phyloP scores from a whole-genome alignment of 2,888 invertebrate species.

The Chaetogeoica ovagalla region DNA sequence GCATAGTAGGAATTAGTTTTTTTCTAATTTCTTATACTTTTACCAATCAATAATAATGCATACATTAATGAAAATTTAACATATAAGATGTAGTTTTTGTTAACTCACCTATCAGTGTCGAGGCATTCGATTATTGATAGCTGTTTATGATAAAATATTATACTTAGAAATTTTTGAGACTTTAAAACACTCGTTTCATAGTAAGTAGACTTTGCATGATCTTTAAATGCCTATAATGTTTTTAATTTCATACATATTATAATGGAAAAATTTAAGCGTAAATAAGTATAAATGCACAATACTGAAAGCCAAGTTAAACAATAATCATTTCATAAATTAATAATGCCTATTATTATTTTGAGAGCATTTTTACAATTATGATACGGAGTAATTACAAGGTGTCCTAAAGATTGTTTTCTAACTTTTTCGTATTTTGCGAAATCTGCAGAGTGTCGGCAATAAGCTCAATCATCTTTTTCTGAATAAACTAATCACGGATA shows the following conservation, averaged over 20 bases:
- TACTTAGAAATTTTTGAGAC: constrained; percentile 1
- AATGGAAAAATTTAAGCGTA: background rate
- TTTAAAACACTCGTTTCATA: constrained; percentile 5
- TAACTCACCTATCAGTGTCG: constrained; percentile 12
- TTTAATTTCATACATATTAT: constrained; percentile 1
- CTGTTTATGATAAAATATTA: background rate
- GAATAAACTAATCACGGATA: constrained; percentile 2
- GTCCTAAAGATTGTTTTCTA: constrained; percentile 1
- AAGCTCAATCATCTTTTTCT: constrained; percentile 4
- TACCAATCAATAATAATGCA: background rate
- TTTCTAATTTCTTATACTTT: constrained; percentile 1
- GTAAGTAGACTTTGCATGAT: constrained; percentile 12
- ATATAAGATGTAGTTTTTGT: background rate
- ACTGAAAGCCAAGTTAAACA: constrained; percentile 4
- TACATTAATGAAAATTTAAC: background rate
- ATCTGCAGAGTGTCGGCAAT: background rate
- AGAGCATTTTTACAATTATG: constrained; percentile 3
- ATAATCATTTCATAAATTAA: constrained; percentile 7
- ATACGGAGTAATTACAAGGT: background rate
- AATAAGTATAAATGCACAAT: background rate
- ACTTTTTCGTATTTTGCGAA: background rate
- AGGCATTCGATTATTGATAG: background rate
- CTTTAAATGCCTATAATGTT: background rate
- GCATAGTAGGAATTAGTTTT: constrained; percentile 2
- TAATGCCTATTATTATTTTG: constrained; percentile 4